Conservation (phyloP, 2,797 vertebrate genomes). For the Acanthis flammea region DNA sequence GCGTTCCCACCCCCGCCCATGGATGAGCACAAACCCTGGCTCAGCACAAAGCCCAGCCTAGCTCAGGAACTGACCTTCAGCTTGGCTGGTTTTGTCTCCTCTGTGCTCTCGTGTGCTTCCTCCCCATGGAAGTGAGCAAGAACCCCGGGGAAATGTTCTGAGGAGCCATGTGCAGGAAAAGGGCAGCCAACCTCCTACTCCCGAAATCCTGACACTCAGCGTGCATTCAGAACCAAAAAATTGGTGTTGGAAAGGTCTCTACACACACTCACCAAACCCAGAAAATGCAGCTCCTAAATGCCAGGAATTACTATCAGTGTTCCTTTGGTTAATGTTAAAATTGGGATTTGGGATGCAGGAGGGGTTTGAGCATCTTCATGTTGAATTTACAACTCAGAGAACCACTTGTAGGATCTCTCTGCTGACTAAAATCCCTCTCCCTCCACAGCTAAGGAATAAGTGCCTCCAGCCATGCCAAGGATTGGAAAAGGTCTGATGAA, state of each 20-base stretch:
- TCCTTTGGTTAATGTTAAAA: background rate
- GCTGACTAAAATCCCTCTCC: background rate
- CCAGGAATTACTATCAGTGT: background rate
- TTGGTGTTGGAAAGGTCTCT: background rate
- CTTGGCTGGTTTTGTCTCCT: conserved; percentile 1
- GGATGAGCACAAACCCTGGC: background rate
- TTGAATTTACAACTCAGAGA: background rate
- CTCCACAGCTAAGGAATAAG: background rate
- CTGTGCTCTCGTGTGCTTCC: background rate
- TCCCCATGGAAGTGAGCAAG: background rate
- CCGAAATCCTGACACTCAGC: background rate
- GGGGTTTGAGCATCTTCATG: background rate
- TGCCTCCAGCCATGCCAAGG: background rate
- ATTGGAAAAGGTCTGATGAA: background rate
- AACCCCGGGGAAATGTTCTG: background rate
- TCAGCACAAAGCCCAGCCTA: background rate
- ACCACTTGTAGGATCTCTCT: background rate
- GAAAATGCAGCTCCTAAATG: background rate
- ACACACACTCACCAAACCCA: background rate
- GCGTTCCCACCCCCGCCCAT: background rate
- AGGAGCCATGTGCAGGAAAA: conserved; percentile 44
- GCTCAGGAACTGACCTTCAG: conserved; percentile 34
- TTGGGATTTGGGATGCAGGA: accelerated
- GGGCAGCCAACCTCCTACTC: conserved; percentile 34
- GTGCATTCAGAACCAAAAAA: background rate